These are phyloP conservation scores for Hyposoter dolosus DNA, from an alignment of 2,888 invertebrate species.

Conservation along the genomic window DNA sequence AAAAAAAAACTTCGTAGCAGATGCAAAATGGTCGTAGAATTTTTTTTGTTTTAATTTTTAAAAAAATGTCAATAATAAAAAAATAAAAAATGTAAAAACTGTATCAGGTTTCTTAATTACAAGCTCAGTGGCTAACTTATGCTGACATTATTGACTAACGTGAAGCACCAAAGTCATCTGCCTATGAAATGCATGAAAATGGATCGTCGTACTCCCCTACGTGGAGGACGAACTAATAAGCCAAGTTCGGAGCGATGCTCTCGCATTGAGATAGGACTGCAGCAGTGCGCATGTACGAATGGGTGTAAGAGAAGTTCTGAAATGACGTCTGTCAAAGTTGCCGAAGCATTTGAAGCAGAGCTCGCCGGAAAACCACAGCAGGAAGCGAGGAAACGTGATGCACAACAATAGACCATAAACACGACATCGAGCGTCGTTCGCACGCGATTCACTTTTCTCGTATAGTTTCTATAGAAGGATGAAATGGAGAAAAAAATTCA, in stretches of 20 bases:
- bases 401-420: conserved; percentile 44
- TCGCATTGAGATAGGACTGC: neutral
- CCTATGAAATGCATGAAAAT: neutral
- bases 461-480: conserved; percentile 28
- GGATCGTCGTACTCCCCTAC: conserved; percentile 4
- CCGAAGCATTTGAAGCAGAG: conserved; percentile 43
- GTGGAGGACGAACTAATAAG: conserved; percentile 24
- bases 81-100: neutral
- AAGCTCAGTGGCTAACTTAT: neutral
- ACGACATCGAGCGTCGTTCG: conserved; percentile 58
- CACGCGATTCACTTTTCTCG: conserved; percentile 36
- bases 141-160: neutral
- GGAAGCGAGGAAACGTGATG: conserved; percentile 32
- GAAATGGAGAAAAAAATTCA: conserved; percentile 5
- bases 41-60: no score
- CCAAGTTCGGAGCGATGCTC: conserved; percentile 9
- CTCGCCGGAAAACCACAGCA: conserved; percentile 26
- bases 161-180: neutral
- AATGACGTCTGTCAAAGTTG: conserved; percentile 57
- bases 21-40: no score
- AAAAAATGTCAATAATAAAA: neutral
- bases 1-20: no score
- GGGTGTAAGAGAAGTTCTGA: conserved; percentile 18
- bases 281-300: neutral
- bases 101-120: neutral